Evolutionary conservation across 2,888 invertebrate species (phyloP), one percentile per base, ranked within the genome.

Genomic region (Oligia latruncula): DNA sequence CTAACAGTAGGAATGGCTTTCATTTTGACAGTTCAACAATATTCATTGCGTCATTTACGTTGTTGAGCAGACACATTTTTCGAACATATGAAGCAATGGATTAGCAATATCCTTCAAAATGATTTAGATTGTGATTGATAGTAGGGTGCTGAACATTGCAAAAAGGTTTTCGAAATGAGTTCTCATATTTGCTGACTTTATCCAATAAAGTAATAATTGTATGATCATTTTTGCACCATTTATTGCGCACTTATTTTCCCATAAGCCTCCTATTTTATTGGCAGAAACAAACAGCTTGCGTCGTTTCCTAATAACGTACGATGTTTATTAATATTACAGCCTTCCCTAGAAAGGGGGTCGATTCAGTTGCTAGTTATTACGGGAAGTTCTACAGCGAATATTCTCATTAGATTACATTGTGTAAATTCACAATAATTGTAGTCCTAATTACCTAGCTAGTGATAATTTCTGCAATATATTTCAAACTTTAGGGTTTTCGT

Each of bases 301-400:
- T 46, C 74, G 46, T 85, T 72, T 40, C n/a, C 68, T 55, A 78
- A 82, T 84, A 82, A 58, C 20, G 17, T 64, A 20, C 4, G 62
- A 66, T 82, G 23, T 81, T 81, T 83, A 77, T 74, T 85, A 74
- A 55, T 85, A 81, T 58, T 77, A 29, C 60, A 15, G 35, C 29
- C 29, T n/a, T 20, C 65, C 58, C 40, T 13, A 29, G 55, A 13
- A 67, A 52, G 8, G 65, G 74, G 86, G 55, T 66, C 52, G 13
- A 70, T 65, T 82, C 71, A 71, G 67, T 52, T 35, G 15, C 9
- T 29, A 49, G 15, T 74, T 74, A 67, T 81, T 74, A 43, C 40
- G 23, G 71, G 71, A 66, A 75, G 49, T 74, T 65, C 43, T 15
- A 35, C 29, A 46, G 29, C 3, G 55, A 77, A 55, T 55, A 43